Base-by-base conservation (phyloP, 1,140 invertebrate genomes). In the Lepidurus apus region DNA sequence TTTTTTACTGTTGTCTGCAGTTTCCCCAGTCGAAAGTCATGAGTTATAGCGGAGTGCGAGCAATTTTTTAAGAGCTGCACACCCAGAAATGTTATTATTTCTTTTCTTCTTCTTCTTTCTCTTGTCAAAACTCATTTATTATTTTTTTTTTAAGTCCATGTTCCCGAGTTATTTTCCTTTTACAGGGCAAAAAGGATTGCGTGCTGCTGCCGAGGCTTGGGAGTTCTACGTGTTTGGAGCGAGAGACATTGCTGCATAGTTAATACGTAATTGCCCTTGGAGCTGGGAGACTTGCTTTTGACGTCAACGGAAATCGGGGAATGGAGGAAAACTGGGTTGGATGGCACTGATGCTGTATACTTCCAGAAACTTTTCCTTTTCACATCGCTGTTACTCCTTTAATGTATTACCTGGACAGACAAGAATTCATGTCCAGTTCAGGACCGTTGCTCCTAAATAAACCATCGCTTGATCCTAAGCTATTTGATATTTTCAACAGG, bases 181-280 rank as follows among this genome's bases (percentile, higher is more conserved):
- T 34, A 3, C 34, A 17, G 21, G 0, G 17, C 45, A 47, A 47
- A 47, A 47, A 5, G 10, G 10, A 13, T 9, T 65, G 13, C 6
- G 53, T 65, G 53, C 21, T 65, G 26, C 26, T 26, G 26, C 1
- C 26, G 26, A 26, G 26, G 26, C 53, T 7, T 65, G 53, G 17
- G 53, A 47, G 45, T 47, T 47, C 6, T 65, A 7, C 53, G 53
- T 7, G 13, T n/a, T 21, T 65, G 13, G 21, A 21, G 21, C 17
- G 17, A 65, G 53, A 7, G 53, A 65, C 53, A 75, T 24, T 75
- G n/a, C 74, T 75, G 42, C 10, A 77, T 77, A n/a, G 42, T 77
- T 42, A 74, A 42, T 53, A 8, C 73, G 42, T 76, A 78, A 65
- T 74, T 77, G 77, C 73, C 42, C 74, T 10, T n/a, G 26, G 26